phyloP scores from a whole-genome alignment of 2,888 invertebrate species.

The Cheilosia pagana region DNA sequence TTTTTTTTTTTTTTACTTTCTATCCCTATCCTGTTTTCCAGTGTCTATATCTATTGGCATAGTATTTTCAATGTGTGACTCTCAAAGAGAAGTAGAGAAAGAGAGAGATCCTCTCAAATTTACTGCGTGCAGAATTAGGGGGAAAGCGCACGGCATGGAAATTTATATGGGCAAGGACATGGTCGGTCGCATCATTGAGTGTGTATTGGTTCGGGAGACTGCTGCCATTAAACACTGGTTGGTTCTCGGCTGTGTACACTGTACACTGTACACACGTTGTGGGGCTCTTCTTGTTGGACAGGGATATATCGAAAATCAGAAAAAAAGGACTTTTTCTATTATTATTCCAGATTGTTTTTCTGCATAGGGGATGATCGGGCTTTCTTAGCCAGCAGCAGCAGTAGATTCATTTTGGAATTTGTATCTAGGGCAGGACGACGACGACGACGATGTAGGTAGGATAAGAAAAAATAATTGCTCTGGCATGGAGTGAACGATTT shows the following conservation, averaged over 20 bases:
- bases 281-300: constrained; percentile 18
- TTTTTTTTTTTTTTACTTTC: constrained; percentile 16
- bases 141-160: constrained; percentile 10
- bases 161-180: constrained; percentile 71
- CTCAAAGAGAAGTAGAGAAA: constrained; percentile 49
- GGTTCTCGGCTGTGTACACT: no score
- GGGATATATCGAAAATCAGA: constrained; percentile 30
- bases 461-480: constrained; percentile 61
- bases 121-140: neutral
- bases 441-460: constrained; percentile 49
- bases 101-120: constrained; percentile 32
- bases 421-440: constrained; percentile 65
- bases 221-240: constrained; percentile 7
- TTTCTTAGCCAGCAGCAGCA: constrained; percentile 31
- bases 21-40: constrained; percentile 42
- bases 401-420: constrained; percentile 22
- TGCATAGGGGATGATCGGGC: constrained; percentile 35
- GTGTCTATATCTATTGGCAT: constrained; percentile 41
- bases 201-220: constrained; percentile 21
- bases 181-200: constrained; percentile 35
- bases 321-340: constrained; percentile 14
- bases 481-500: constrained; percentile 31
- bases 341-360: constrained; percentile 54
- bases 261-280: constrained; percentile 6
- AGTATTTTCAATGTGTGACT: constrained; percentile 58